phyloP scores from a whole-genome alignment of 2,113 vertebrate species.

The Pseudonaja textilis region DNA sequence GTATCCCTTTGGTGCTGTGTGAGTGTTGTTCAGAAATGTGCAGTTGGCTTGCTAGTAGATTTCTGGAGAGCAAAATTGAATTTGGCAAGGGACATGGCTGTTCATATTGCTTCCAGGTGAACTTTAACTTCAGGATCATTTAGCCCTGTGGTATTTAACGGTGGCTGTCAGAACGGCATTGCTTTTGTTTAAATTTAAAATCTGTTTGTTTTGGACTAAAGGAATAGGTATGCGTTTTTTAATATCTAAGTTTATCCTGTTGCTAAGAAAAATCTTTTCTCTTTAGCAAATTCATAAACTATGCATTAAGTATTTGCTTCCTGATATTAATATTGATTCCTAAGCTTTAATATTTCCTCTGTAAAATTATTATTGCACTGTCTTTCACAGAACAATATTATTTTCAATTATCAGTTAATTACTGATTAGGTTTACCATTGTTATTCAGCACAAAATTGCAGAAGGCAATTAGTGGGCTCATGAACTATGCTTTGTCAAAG shows the following conservation, averaged over 20 bases:
- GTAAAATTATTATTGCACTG: background rate
- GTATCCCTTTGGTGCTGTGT: constrained; percentile 16
- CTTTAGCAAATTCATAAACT: background rate
- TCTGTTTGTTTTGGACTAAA: constrained; percentile 27
- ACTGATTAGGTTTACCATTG: constrained; percentile 10
- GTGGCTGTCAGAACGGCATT: constrained; percentile 20
- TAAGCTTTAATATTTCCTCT: constrained; percentile 22
- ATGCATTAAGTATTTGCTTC: constrained; percentile 28
- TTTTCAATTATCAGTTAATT: background rate
- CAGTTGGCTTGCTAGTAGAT: constrained; percentile 2
- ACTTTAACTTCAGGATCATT: constrained; percentile 30
- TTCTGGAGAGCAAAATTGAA: constrained; percentile 21
- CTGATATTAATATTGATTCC: background rate
- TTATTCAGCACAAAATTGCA: background rate
- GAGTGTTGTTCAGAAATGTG: constrained; percentile 18
- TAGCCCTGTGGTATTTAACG: constrained; percentile 24
- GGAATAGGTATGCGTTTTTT: background rate
- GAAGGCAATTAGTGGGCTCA: background rate
- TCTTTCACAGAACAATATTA: background rate
- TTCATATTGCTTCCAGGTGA: constrained; percentile 28
- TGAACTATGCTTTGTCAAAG: background rate
- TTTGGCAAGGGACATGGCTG: constrained; percentile 19
- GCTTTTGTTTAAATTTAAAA: constrained; percentile 27
- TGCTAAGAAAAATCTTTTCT: background rate
- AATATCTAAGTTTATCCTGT: background rate